Conservation (phyloP, 2,797 vertebrate species). For the Sebastes matsubarae region DNA sequence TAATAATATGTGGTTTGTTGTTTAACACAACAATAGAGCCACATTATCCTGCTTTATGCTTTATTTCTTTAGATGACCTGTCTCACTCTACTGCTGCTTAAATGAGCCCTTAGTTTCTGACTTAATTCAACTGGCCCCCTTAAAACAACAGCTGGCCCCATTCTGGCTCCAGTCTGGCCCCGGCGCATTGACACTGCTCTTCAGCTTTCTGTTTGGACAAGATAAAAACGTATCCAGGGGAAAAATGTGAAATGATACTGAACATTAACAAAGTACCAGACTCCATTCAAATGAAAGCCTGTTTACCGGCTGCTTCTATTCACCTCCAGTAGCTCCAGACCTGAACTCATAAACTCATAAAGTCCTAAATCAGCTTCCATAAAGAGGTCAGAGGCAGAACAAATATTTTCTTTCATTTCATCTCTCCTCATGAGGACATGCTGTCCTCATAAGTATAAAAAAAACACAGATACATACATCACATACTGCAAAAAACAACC, state of each 20-base stretch:
- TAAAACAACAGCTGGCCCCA: background rate
- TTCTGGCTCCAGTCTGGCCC: background rate
- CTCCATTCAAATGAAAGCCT: background rate
- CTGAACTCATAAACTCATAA: background rate
- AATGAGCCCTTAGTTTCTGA: background rate
- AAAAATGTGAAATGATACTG: background rate
- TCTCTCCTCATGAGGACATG: background rate
- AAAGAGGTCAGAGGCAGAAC: background rate
- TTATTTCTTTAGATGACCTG: background rate
- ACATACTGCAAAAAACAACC: background rate
- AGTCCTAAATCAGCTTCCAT: background rate
- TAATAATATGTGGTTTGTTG: background rate
- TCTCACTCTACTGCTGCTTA: too few relatives aligned
- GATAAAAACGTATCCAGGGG: background rate
- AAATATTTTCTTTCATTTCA: slow-evolving; percentile 5
- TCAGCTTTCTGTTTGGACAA: background rate
- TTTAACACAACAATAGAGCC: background rate
- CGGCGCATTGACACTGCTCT: background rate
- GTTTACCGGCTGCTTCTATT: background rate
- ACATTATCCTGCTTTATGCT: background rate
- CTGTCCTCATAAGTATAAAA: background rate
- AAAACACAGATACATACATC: background rate
- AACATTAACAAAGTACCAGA: background rate
- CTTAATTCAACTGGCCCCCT: background rate
- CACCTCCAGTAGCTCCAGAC: background rate